Evolutionary conservation across 1,140 invertebrate species (phyloP).

Genomic region (Ips typographus): DNA sequence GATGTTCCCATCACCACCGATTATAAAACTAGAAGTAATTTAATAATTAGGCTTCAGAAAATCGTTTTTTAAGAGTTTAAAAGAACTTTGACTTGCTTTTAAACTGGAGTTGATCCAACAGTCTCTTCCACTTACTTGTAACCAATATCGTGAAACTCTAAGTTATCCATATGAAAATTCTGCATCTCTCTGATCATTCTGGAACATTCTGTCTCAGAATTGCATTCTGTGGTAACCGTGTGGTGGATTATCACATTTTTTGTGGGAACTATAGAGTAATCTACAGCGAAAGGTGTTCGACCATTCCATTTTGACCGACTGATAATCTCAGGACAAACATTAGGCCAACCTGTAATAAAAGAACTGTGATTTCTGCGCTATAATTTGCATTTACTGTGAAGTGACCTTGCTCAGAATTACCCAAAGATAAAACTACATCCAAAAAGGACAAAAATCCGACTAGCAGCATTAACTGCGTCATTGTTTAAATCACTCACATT

Average conservation of each 20-base stretch:
- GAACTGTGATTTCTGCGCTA: neutral
- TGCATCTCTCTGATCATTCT: slow-evolving; percentile 57
- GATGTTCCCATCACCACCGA: slow-evolving; percentile 74
- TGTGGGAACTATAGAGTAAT: slow-evolving; percentile 59
- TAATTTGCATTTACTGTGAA: neutral
- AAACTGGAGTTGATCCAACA: neutral
- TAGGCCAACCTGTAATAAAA: slow-evolving; percentile 37
- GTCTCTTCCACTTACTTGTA: slow-evolving; percentile 54
- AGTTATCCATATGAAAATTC: slow-evolving; percentile 59
- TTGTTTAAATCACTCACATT: too few relatives aligned
- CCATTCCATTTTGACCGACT: slow-evolving; percentile 49
- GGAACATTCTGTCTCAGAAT: slow-evolving; percentile 55
- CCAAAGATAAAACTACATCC: too few relatives aligned
- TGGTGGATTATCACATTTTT: slow-evolving; percentile 71
- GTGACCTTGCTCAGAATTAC: too few relatives aligned
- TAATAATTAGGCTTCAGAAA: neutral
- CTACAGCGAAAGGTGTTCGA: slow-evolving; percentile 52
- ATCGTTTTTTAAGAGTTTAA: neutral
- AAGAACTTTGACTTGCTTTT: neutral
- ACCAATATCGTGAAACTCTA: slow-evolving; percentile 63
- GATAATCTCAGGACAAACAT: slow-evolving; percentile 44
- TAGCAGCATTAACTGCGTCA: too few relatives aligned
- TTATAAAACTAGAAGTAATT: slow-evolving; percentile 63
- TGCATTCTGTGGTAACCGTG: slow-evolving; percentile 62
- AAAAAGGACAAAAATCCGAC: too few relatives aligned